Conservation (phyloP, 2,888 invertebrate genomes). For the Acanthoscelides obtectus region DNA sequence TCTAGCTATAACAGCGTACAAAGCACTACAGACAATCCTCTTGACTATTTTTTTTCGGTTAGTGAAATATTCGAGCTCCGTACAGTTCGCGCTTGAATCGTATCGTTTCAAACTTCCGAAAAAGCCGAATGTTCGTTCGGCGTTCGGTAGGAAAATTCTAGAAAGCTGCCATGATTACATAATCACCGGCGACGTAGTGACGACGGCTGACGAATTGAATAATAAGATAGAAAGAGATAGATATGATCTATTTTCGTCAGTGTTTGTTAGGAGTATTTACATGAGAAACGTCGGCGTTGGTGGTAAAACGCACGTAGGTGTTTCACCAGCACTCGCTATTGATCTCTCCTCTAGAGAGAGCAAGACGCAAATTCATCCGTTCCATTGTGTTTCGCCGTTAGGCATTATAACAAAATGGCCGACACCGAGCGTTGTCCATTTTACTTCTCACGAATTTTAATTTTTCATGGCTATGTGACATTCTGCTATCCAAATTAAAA, state of each 20-base stretch:
- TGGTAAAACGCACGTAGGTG: not conserved
- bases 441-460: not conserved
- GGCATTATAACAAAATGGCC: slow-evolving; percentile 5
- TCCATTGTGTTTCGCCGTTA: not conserved
- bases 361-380: not conserved
- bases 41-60: too few species aligned
- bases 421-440: slow-evolving; percentile 9
- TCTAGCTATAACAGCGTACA: too few species aligned
- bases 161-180: not conserved
- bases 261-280: not conserved
- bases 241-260: not conserved
- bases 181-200: not conserved
- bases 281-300: not conserved
- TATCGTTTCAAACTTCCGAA: not conserved
- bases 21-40: too few species aligned
- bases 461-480: too few species aligned
- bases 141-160: not conserved
- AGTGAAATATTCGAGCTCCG: too few species aligned
- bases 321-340: not conserved
- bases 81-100: not conserved
- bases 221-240: too few species aligned
- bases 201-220: not conserved
- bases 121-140: not conserved
- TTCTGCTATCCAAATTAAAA: too few species aligned
- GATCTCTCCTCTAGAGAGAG: not conserved